phyloP scores from a whole-genome alignment of 2,113 vertebrate species.

The Aramus guarauna region DNA sequence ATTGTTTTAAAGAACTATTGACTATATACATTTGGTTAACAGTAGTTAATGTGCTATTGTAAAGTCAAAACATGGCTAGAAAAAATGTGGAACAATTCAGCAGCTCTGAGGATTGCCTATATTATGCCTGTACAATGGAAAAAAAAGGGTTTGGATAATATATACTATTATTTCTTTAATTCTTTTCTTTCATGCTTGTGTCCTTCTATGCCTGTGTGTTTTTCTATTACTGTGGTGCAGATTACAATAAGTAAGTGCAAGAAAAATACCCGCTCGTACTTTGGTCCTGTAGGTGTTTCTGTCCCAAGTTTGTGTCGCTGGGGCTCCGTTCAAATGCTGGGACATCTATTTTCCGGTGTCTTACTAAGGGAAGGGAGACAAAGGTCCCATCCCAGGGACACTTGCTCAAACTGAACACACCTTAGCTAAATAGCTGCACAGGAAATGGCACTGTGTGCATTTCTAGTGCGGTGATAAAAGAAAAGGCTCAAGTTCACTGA shows the following conservation, averaged over 20 bases:
- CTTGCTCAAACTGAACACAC: background rate
- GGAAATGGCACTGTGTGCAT: background rate
- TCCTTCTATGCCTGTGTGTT: background rate
- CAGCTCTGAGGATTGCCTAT: background rate
- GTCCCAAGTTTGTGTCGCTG: background rate
- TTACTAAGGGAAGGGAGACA: background rate
- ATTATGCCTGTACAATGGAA: background rate
- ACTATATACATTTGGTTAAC: background rate
- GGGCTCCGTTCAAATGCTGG: fast-evolving
- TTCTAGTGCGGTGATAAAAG: background rate
- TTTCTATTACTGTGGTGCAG: background rate
- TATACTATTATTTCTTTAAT: background rate
- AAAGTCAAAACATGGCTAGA: background rate
- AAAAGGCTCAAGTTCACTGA: background rate
- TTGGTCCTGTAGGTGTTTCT: background rate
- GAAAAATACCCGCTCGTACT: fast-evolving
- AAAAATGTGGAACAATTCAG: background rate
- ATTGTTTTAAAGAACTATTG: background rate
- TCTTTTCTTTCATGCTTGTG: background rate
- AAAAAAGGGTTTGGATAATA: background rate
- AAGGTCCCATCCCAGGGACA: background rate
- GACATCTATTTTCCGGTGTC: background rate
- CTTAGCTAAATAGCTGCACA: background rate
- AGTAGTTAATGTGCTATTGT: background rate
- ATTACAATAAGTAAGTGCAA: background rate